Conservation (phyloP, 2,113 vertebrate species). For the Daphoenositta chrysoptera region DNA sequence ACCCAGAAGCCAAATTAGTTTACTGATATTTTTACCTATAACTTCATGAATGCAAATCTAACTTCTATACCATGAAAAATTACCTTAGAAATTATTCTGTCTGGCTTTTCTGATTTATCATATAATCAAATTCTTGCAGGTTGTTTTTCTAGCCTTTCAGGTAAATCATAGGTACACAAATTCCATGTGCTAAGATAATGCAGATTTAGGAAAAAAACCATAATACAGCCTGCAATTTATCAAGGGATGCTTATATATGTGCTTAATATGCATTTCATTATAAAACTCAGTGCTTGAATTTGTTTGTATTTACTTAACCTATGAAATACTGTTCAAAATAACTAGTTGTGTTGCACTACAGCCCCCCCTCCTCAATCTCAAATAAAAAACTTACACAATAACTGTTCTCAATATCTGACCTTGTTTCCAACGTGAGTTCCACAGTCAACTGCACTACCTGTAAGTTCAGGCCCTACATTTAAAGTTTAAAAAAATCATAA, state of each 20-base stretch:
- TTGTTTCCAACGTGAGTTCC: not conserved
- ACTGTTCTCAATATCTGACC: not conserved
- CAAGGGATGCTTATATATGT: not conserved
- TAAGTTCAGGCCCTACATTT: not conserved
- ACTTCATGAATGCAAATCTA: not conserved
- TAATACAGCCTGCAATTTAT: not conserved
- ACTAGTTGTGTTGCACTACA: not conserved
- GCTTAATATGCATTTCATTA: not conserved
- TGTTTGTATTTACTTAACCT: not conserved
- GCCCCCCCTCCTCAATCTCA: not conserved
- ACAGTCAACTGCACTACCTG: not conserved
- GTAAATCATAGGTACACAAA: not conserved
- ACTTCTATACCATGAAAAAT: not conserved
- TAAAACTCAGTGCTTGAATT: not conserved
- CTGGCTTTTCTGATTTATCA: slow-evolving; percentile 37
- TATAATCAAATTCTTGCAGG: slow-evolving; percentile 20
- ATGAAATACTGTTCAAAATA: not conserved
- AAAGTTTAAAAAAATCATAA: not conserved
- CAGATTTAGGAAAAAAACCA: not conserved
- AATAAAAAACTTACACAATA: not conserved
- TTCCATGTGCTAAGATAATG: not conserved
- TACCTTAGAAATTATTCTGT: slow-evolving; percentile 22
- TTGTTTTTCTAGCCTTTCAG: slow-evolving; percentile 45
- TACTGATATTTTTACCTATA: not conserved
- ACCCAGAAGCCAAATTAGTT: not conserved